A percentile compares a stretch with the other conserved stretches of the same genome.
Conservation (phyloP, 2,113 vertebrate genomes). For the Desmodus rotundus region DNA sequence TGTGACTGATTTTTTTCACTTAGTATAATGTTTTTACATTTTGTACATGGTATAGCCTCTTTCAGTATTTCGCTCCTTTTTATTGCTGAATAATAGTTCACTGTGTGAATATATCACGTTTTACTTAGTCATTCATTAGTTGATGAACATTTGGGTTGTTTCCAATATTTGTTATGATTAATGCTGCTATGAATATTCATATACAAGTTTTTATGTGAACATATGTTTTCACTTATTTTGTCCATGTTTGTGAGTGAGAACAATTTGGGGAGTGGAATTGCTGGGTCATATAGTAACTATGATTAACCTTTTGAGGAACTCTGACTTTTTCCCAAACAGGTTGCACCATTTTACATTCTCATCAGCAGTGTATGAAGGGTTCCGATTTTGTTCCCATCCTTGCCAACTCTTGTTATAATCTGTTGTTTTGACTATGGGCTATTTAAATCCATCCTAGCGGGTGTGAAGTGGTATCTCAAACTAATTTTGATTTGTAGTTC, state of each 20-base stretch:
- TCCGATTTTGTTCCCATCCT: no score
- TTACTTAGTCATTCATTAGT: not conserved
- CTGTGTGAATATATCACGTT: not conserved
- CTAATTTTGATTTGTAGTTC: not conserved
- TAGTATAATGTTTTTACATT: not conserved
- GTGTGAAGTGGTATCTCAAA: not conserved
- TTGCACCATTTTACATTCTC: no score
- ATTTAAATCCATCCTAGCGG: not conserved
- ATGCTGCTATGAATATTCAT: not conserved
- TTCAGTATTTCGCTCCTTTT: not conserved
- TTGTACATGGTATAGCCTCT: not conserved
- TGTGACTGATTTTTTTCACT: not conserved
- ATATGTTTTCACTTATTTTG: not conserved
- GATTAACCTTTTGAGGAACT: not conserved
- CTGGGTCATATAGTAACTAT: not conserved
- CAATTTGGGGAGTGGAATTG: not conserved
- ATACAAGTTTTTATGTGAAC: not conserved
- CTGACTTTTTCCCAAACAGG: not conserved
- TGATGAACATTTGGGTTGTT: not conserved
- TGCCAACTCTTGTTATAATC: not conserved
- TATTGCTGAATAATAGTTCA: not conserved
- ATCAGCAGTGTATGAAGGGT: no score
- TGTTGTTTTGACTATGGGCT: not conserved
- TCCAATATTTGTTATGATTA: not conserved
- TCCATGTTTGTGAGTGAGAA: not conserved